These are phyloP conservation scores for Lasioglossum pauxillum DNA, from an alignment of 2,888 invertebrate species.

Conservation along the genomic window DNA sequence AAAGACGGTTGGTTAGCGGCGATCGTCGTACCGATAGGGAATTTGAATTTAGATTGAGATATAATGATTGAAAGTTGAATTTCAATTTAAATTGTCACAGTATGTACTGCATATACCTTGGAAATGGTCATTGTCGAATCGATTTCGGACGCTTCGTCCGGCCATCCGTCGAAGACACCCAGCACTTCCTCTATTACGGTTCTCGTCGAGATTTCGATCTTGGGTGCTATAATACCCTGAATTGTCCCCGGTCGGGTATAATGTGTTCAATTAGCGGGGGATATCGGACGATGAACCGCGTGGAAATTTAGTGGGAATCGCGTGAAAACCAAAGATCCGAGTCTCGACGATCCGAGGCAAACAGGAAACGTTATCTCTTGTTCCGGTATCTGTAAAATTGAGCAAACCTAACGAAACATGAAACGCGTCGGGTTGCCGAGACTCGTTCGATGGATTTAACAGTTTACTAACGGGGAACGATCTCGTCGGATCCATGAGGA, in stretches of 20 bases:
- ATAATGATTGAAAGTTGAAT: no score
- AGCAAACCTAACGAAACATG: not conserved
- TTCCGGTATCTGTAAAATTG: not conserved
- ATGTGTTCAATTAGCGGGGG: not conserved
- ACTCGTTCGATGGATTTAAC: not conserved
- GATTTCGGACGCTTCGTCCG: constrained; percentile 74
- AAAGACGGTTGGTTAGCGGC: constrained; percentile 4
- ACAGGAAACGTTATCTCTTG: not conserved
- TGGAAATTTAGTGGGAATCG: not conserved
- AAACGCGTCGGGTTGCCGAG: not conserved
- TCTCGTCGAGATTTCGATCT: constrained; percentile 89
- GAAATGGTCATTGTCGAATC: constrained; percentile 84
- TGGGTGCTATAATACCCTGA: constrained; percentile 90
- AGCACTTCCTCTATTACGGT: constrained; percentile 88
- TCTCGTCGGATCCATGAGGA: constrained; percentile 89
- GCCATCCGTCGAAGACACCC: constrained; percentile 70
- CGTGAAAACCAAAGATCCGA: not conserved
- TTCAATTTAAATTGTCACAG: no score
- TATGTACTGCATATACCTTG: constrained; percentile 73
- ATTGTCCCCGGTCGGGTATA: not conserved
- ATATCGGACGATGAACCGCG: no score
- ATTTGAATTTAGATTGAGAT: no score
- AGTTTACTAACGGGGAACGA: constrained; percentile 87
- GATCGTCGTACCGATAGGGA: not conserved
- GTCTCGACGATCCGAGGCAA: constrained; percentile 1